Conservation (phyloP, 2,888 invertebrate genomes). For the Apamea epomidion region DNA sequence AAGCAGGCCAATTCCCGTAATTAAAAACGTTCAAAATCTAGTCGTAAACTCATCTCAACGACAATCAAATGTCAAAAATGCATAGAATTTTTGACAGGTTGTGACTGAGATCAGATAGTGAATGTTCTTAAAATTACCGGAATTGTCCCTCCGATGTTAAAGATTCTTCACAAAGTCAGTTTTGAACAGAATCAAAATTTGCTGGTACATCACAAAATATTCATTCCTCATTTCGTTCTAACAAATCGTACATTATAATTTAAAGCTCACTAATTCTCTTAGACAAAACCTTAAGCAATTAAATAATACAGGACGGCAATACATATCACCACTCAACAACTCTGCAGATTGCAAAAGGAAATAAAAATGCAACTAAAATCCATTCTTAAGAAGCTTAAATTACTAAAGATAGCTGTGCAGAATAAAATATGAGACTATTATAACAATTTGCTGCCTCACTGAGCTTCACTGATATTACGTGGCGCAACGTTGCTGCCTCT, state of each 20-base stretch:
- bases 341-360: constrained; percentile 10
- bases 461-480: constrained; percentile 39
- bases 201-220: neutral
- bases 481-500: constrained; percentile 1
- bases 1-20: neutral
- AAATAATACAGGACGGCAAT: constrained; percentile 60
- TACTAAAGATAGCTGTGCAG: constrained; percentile 6
- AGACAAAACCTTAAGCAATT: neutral
- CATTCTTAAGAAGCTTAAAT: constrained; percentile 17
- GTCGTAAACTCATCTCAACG: neutral
- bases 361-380: neutral
- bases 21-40: neutral
- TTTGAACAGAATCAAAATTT: neutral
- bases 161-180: neutral
- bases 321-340: constrained; percentile 15
- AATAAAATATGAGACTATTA: constrained; percentile 43
- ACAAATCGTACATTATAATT: neutral
- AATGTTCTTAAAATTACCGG: neutral
- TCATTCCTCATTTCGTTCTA: neutral
- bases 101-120: neutral
- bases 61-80: neutral
- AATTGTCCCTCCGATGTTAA: neutral
- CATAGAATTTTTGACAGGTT: neutral
- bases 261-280: constrained; percentile 21
- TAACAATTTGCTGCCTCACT: constrained; percentile 42